Evolutionary conservation across 2,888 invertebrate species (phyloP).

Genomic region (Conistra vaccinii): DNA sequence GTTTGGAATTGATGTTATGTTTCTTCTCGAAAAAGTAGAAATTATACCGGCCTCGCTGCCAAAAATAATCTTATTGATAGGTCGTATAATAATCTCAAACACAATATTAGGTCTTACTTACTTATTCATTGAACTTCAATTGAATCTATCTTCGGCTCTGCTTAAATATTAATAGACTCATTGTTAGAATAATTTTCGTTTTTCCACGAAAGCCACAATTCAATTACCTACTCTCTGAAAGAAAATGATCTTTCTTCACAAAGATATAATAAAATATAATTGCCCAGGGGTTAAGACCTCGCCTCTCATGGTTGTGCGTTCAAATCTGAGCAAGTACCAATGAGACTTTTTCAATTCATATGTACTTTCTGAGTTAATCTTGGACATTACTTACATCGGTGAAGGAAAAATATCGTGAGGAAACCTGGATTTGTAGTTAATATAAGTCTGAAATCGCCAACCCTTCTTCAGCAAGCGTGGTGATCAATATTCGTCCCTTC

Average conservation of each 20-base stretch:
- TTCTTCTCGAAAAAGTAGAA: slow-evolving; percentile 50
- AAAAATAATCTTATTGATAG: slow-evolving; percentile 16
- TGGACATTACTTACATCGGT: neutral
- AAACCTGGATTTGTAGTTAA: neutral
- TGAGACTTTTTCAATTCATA: neutral
- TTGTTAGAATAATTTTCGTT: neutral
- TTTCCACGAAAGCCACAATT: neutral
- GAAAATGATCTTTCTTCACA: neutral
- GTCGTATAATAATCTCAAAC: neutral
- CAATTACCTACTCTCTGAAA: neutral
- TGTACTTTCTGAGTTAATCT: neutral
- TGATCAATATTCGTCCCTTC: no score
- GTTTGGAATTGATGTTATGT: slow-evolving; percentile 60
- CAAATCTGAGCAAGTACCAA: no score
- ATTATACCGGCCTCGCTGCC: slow-evolving; percentile 10
- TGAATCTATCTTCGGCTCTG: neutral
- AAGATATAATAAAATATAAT: neutral
- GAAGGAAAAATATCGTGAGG: neutral
- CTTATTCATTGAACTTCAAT: neutral
- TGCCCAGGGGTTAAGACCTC: neutral
- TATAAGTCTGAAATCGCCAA: no score
- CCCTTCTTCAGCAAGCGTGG: no score
- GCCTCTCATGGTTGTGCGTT: no score
- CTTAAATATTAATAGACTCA: slow-evolving; percentile 20
- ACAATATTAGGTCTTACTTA: neutral